A percentile compares a stretch with the other conserved stretches of the same genome.
phyloP scores from a whole-genome alignment of 2,888 invertebrate species.

The Dilophus febrilis region DNA sequence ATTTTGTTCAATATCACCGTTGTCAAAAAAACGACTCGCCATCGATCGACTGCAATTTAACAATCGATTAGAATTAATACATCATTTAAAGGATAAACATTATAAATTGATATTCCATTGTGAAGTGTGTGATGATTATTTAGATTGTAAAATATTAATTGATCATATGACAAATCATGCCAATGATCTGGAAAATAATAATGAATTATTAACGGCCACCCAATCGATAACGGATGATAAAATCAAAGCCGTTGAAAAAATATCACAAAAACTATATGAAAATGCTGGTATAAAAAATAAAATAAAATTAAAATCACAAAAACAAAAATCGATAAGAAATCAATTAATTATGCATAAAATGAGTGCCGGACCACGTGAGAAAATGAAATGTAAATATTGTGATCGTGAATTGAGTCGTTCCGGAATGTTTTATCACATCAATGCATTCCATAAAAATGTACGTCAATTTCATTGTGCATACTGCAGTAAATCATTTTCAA shows the following conservation, averaged over 20 bases:
- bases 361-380: constrained; percentile 12
- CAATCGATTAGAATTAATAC: too few species aligned
- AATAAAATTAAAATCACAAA: too few species aligned
- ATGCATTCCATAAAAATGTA: constrained; percentile 30
- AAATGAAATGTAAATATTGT: constrained; percentile 33
- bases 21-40: too few species aligned
- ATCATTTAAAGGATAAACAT: constrained; percentile 25
- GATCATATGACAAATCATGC: constrained; percentile 31
- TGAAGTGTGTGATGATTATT: constrained; percentile 28
- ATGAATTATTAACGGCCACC: too few species aligned
- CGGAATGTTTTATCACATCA: constrained; percentile 36
- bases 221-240: too few species aligned
- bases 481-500: constrained; percentile 33
- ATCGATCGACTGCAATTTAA: too few species aligned
- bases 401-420: constrained; percentile 32
- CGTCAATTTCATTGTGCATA: constrained; percentile 33
- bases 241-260: too few species aligned
- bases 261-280: too few species aligned
- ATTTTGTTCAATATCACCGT: too few species aligned
- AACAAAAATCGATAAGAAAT: too few species aligned
- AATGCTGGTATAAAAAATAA: too few species aligned
- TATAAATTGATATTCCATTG: constrained; percentile 28
- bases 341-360: too few species aligned
- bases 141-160: constrained; percentile 24
- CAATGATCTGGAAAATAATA: constrained; percentile 3